These are phyloP conservation scores for Laupala kohalensis DNA, from an alignment of 1,140 invertebrate genomes.

Conservation along the genomic window DNA sequence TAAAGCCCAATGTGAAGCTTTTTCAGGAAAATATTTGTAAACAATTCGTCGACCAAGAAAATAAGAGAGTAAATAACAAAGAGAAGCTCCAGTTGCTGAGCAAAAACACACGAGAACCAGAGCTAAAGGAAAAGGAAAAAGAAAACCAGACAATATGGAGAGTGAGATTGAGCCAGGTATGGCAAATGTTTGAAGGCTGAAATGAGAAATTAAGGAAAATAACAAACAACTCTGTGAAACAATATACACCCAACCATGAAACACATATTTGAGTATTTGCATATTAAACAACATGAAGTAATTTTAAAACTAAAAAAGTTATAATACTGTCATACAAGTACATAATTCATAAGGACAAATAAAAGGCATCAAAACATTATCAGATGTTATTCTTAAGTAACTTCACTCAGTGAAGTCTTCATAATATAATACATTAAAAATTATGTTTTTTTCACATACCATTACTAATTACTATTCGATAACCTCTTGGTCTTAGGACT, in stretches of 20 bases:
- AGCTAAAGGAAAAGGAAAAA: slow-evolving; percentile 88
- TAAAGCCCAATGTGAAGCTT: slow-evolving; percentile 69
- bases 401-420: no score
- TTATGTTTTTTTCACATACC: no score
- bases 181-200: slow-evolving; percentile 94
- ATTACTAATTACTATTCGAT: no score
- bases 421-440: no score
- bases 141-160: slow-evolving; percentile 92
- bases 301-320: no score
- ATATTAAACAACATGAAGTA: no score
- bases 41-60: slow-evolving; percentile 75
- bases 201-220: slow-evolving; percentile 25
- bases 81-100: slow-evolving; percentile 86
- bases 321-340: no score
- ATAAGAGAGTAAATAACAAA: slow-evolving; percentile 89
- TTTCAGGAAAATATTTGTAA: slow-evolving; percentile 77
- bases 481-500: no score
- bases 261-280: background rate
- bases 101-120: slow-evolving; percentile 86
- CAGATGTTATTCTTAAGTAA: no score
- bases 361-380: no score
- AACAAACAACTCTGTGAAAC: background rate
- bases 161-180: slow-evolving; percentile 98
- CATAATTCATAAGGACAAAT: no score
- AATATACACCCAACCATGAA: background rate